phyloP scores from a whole-genome alignment of 2,888 invertebrate genomes.

The Calameuta filiformis region DNA sequence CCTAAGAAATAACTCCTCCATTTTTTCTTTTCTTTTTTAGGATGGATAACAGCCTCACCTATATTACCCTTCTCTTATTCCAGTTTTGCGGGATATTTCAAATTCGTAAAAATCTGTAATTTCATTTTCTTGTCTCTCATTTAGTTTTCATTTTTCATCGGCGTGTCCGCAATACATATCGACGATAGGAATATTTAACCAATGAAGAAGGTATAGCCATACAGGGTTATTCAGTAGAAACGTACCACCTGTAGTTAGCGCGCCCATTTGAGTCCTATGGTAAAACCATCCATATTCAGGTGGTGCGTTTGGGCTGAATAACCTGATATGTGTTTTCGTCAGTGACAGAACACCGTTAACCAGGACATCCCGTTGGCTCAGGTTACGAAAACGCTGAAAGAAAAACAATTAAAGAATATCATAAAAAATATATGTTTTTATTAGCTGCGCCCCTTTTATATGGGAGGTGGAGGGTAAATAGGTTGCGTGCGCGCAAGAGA shows the following conservation, averaged over 20 bases:
- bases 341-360: background rate
- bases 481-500: conserved; percentile 39
- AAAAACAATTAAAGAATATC: conserved; percentile 37
- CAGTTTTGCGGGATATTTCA: background rate
- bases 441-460: conserved; percentile 31
- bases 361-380: background rate
- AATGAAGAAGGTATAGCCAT: background rate
- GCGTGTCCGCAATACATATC: background rate
- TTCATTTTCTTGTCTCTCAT: background rate
- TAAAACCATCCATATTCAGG: no score
- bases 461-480: conserved; percentile 35
- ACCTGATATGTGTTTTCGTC: background rate
- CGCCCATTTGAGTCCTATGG: no score
- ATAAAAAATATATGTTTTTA: conserved; percentile 49
- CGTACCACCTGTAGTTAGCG: no score
- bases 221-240: no score
- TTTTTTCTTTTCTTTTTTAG: background rate
- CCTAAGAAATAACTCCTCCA: background rate
- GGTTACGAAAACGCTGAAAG: background rate
- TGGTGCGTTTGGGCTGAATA: no score
- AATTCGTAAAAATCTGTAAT: conserved; percentile 4
- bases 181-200: background rate
- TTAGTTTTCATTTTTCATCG: no score
- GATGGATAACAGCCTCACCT: background rate
- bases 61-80: background rate